These are phyloP conservation scores for Heteractis magnifica DNA, from an alignment of 92 coral and sea anemone genomes.

Conservation along the genomic window DNA sequence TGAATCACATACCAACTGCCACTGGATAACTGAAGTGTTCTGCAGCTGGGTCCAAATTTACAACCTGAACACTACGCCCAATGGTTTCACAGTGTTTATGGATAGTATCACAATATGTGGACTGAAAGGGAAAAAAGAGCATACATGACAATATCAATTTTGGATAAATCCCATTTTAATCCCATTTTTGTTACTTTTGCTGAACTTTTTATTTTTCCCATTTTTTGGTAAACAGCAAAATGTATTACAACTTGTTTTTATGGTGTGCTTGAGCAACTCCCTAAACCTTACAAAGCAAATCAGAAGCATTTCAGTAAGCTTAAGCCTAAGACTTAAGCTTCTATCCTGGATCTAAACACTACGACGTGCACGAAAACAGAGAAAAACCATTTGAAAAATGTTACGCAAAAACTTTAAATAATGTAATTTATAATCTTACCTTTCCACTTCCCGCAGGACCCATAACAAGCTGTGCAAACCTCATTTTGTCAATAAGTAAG, in stretches of 20 bases:
- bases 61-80: slow-evolving; percentile 89
- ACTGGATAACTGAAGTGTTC: slow-evolving; percentile 94
- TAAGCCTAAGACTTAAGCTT: too few species aligned
- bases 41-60: slow-evolving; percentile 98
- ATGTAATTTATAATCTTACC: slow-evolving; percentile 25
- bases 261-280: too few species aligned
- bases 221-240: too few species aligned
- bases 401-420: too few species aligned
- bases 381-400: too few species aligned
- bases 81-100: slow-evolving; percentile 85
- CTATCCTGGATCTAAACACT: too few species aligned
- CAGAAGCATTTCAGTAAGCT: too few species aligned
- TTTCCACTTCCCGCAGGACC: slow-evolving; percentile 99
- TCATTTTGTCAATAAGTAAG: slow-evolving; percentile 43
- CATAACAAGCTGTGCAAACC: slow-evolving; percentile 95
- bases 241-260: too few species aligned
- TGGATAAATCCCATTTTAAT: background rate
- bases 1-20: slow-evolving; percentile 57
- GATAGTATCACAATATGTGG: slow-evolving; percentile 91
- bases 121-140: slow-evolving; percentile 33
- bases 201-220: background rate
- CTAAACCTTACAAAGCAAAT: too few species aligned
- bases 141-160: background rate
- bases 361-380: too few species aligned
- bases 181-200: background rate